These are phyloP conservation scores for Xenentodon cancila DNA, from an alignment of 2,797 vertebrate genomes.

Conservation along the genomic window DNA sequence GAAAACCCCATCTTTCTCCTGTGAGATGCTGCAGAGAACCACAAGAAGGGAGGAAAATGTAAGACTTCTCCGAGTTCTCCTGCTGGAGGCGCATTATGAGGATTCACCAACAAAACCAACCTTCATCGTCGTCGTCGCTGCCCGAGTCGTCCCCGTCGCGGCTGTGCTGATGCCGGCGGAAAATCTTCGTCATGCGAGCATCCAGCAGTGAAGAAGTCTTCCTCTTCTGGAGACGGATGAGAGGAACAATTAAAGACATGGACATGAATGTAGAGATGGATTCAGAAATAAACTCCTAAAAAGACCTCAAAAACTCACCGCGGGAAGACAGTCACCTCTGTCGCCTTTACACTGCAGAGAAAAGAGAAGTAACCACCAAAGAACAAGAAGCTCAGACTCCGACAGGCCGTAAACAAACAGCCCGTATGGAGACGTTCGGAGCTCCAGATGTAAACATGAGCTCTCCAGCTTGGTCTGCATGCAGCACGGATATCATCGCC, in stretches of 20 bases:
- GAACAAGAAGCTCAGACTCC: no score
- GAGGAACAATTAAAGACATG: neutral
- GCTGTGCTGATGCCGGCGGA: conserved; percentile 78
- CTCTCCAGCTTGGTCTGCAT: no score
- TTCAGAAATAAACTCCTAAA: neutral
- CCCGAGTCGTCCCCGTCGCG: conserved; percentile 78
- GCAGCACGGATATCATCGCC: no score
- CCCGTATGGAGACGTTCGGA: no score
- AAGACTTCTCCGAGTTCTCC: neutral
- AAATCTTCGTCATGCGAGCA: conserved; percentile 81
- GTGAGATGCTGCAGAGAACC: conserved; percentile 42
- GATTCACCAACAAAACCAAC: conserved; percentile 29
- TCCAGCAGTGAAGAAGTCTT: conserved; percentile 80
- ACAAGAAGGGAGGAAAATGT: neutral
- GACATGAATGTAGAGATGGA: neutral
- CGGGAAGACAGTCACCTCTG: conserved; percentile 47
- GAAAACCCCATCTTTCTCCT: conserved; percentile 75
- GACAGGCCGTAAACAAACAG: no score
- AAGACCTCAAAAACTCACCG: conserved; percentile 47
- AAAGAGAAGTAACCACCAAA: neutral
- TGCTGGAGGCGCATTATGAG: neutral
- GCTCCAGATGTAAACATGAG: no score
- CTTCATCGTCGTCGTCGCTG: conserved; percentile 75
- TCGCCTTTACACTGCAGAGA: conserved; percentile 60
- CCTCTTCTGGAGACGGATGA: conserved; percentile 70